A percentile compares a stretch with the other conserved stretches of the same genome.
phyloP scores from a whole-genome alignment of 2,113 vertebrate genomes.

The Corythornis madagascariensis region DNA sequence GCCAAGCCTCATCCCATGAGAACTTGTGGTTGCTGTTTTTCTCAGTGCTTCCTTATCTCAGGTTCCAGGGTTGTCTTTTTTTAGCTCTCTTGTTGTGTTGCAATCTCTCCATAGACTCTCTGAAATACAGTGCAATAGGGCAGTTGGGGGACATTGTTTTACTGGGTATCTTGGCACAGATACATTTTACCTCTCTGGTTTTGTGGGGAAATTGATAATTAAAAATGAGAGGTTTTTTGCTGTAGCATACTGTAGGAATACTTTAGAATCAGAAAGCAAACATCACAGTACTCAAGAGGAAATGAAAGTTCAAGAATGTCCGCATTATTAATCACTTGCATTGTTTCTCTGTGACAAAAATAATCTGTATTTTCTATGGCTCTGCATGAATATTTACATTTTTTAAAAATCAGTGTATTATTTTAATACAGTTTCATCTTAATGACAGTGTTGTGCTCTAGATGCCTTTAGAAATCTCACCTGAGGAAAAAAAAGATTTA shows the following conservation, averaged over 20 bases:
- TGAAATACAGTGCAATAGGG: neutral
- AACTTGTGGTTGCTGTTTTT: conserved; percentile 56
- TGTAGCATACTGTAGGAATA: neutral
- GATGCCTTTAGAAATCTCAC: neutral
- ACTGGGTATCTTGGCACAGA: neutral
- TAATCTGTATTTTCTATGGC: conserved; percentile 6
- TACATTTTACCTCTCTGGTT: neutral
- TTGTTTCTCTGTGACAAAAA: conserved; percentile 43
- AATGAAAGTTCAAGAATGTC: conserved; percentile 51
- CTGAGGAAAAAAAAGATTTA: neutral
- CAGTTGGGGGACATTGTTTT: neutral
- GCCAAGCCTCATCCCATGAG: conserved; percentile 50
- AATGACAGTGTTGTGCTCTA: neutral
- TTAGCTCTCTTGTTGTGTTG: conserved; percentile 43
- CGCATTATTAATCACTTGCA: conserved; percentile 15
- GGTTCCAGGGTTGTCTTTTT: conserved; percentile 57
- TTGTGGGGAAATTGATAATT: conserved; percentile 30
- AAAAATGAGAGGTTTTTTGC: conserved; percentile 29
- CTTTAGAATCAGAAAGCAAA: conserved; percentile 23
- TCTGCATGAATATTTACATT: conserved; percentile 14
- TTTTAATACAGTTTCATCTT: neutral
- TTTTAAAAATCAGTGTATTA: neutral
- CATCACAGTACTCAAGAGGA: conserved; percentile 11
- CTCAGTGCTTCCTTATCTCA: conserved; percentile 64
- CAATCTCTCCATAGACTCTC: conserved; percentile 11